A percentile compares a stretch with the other conserved stretches of the same genome.
These are phyloP conservation scores for Netelia virgata DNA, from an alignment of 2,888 invertebrate species.

Conservation along the genomic window DNA sequence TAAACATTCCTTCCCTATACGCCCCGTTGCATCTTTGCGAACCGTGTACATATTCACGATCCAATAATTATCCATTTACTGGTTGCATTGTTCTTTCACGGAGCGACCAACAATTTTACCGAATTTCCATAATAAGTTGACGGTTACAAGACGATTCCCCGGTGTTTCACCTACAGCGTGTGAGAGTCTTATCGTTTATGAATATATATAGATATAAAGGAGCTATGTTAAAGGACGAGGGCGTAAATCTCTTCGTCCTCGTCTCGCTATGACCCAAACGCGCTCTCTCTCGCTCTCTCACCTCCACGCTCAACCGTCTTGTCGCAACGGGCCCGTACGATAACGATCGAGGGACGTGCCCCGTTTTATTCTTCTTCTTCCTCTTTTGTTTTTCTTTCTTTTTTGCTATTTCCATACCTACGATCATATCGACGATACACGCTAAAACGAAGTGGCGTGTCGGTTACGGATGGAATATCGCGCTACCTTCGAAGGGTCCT, in stretches of 20 bases:
- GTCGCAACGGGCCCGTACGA: conserved; percentile 67
- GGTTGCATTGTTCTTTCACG: conserved; percentile 78
- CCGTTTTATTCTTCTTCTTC: conserved; percentile 28
- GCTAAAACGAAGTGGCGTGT: conserved; percentile 64
- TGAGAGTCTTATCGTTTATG: conserved; percentile 65
- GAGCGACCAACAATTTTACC: conserved; percentile 75
- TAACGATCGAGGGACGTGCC: conserved; percentile 54
- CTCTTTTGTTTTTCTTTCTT: conserved; percentile 34
- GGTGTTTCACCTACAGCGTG: conserved; percentile 5
- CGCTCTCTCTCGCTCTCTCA: conserved; percentile 64
- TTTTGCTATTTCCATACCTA: conserved; percentile 73
- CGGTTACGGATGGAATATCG: conserved; percentile 68
- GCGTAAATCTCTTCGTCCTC: conserved; percentile 72
- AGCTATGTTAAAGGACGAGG: conserved; percentile 65
- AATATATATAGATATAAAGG: conserved; percentile 63
- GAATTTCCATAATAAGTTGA: conserved; percentile 78
- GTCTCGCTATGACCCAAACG: conserved; percentile 25
- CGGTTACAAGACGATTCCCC: not conserved
- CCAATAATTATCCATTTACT: conserved; percentile 79
- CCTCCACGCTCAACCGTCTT: conserved; percentile 4
- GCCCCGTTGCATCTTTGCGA: not conserved
- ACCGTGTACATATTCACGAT: conserved; percentile 68
- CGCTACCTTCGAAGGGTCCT: conserved; percentile 26
- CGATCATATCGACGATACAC: conserved; percentile 75
- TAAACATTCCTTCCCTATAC: conserved; percentile 13